phyloP scores from a whole-genome alignment of 2,888 invertebrate genomes.

The Harpagoxenus sublaevis region DNA sequence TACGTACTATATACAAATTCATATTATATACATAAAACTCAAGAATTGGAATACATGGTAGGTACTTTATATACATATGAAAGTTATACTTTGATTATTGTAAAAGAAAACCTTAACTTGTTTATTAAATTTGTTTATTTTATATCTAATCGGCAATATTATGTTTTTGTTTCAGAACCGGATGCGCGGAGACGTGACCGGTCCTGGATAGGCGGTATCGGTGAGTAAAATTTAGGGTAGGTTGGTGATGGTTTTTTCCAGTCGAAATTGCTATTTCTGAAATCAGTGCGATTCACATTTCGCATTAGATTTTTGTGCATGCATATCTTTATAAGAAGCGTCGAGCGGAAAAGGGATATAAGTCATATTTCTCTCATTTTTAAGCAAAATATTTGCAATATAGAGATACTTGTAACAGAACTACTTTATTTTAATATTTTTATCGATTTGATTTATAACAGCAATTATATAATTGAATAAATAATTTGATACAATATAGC shows the following conservation, averaged over 20 bases:
- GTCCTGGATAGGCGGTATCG: not conserved
- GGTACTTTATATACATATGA: not conserved
- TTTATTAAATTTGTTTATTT: not conserved
- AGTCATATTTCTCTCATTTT: not conserved
- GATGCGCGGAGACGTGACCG: not conserved
- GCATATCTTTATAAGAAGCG: not conserved
- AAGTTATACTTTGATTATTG: not conserved
- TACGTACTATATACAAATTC: not conserved
- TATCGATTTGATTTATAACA: not conserved
- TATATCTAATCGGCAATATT: not conserved
- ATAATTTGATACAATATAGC: not conserved
- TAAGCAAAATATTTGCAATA: not conserved
- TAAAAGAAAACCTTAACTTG: not conserved
- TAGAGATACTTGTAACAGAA: not conserved
- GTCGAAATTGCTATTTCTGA: conserved; percentile 2
- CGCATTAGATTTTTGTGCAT: not conserved
- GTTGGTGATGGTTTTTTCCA: not conserved
- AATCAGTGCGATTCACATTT: not conserved
- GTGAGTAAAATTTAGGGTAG: conserved; percentile 11
- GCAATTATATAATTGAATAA: not conserved
- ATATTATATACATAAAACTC: not conserved
- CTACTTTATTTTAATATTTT: not conserved
- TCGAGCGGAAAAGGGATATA: not conserved
- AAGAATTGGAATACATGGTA: not conserved
- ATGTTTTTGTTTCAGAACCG: not conserved